These are phyloP conservation scores for Anser cygnoides DNA, from an alignment of 2,113 vertebrate genomes.

Conservation along the genomic window DNA sequence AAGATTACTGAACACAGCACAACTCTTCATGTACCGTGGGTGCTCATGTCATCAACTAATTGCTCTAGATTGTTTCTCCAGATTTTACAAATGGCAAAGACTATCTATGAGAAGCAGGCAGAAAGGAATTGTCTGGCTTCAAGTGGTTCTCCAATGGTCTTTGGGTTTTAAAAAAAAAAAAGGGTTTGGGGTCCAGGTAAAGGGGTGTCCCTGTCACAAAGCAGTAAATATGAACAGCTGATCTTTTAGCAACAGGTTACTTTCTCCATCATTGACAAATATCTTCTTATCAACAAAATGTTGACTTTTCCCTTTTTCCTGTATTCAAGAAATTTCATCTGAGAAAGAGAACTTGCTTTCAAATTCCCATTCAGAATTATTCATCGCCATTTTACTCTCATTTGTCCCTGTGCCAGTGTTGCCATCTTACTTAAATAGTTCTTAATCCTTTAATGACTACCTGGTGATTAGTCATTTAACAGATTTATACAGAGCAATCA, in stretches of 20 bases:
- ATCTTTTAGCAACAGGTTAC: neutral
- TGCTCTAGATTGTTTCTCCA: neutral
- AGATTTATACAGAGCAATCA: fast-evolving
- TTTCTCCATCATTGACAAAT: neutral
- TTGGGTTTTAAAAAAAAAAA: neutral
- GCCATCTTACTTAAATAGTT: neutral
- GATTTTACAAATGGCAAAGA: neutral
- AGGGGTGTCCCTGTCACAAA: neutral
- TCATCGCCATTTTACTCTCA: neutral
- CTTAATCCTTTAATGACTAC: slow-evolving; percentile 26
- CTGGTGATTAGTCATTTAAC: neutral
- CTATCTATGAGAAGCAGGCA: neutral
- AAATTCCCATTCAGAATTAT: neutral
- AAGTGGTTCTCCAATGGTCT: neutral
- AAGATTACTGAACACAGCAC: neutral
- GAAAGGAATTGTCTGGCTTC: neutral
- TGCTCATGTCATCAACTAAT: neutral
- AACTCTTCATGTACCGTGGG: neutral
- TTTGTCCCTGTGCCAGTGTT: neutral
- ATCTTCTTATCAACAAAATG: neutral
- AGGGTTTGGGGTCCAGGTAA: neutral
- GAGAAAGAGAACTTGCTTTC: neutral
- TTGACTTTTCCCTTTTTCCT: neutral
- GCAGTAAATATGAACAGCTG: neutral
- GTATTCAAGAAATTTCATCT: neutral